Evolutionary conservation across 1,140 invertebrate species (phyloP), one percentile per base, ranked within the genome.

Genomic region (Orchesella cincta): DNA sequence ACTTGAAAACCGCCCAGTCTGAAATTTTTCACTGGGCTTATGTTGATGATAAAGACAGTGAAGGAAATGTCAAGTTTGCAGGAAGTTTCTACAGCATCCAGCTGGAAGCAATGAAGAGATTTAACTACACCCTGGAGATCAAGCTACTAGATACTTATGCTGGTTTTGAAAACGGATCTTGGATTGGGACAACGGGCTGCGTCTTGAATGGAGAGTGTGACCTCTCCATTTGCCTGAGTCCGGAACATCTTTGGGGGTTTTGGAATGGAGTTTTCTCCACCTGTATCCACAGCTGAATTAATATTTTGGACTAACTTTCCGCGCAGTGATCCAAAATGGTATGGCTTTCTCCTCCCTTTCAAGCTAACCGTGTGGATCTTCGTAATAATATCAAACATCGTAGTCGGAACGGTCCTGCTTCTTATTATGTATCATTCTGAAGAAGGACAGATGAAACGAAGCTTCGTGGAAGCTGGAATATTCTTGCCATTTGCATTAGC

Each of bases 271-370:
- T 67, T 67, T 33, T 67, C 62, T 67, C 62, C 62, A 31, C 33
- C 26, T 26, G 12, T 67, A 2, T 8, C 8, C 31, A 67, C 62
- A 29, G 29, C 62, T 36, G 29, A 73, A 20, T 23, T 73, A n/a
- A 73, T 73, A 3, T 73, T 73, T 23, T 51, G 34, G 35, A 73
- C 71, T 1, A 51, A 39, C n/a, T 73, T 28, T 23, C 71, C 71
- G 33, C 12, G 39, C 1, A 39, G 29, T 12, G 39, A 73, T 73
- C 71, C 39, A 39, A 73, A 73, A 46, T 73, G 71, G 71, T 73
- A 73, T 23, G 39, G 35, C 2, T 73, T 73, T 23, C 34, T 73
- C 2, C 16, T 73, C 3, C 39, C 71, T 16, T 73, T 73, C 23
- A 1, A 1, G 20, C 34, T 28, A 18, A 26, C 18, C 23, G 16